Evolutionary conservation across 2,888 invertebrate species (phyloP), one percentile per base, ranked within the genome.

Genomic region (Tethea ocularis): DNA sequence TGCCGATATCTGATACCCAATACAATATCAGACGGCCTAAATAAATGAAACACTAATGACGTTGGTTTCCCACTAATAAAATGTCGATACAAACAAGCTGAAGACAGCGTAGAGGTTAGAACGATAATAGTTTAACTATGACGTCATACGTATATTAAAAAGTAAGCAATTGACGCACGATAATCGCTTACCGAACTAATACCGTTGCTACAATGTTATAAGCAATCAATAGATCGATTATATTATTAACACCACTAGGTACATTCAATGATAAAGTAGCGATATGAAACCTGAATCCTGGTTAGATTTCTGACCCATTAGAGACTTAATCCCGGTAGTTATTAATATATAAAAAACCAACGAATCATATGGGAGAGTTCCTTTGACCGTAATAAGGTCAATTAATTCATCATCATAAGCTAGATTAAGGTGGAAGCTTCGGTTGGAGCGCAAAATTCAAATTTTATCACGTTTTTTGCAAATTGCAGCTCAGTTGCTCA

Each of bases 121-220:
- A 68, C 57, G 46, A 63, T 57, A 55, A 61, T 63, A 55, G 58
- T 60, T 52, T 60, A 38, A 58, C 46, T 17, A 20, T 74, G 75
- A 76, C 79, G 79, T 77, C 76, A 75, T 52, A 57, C 54, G 58
- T 62, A 73, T 71, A 77, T 78, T 68, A 72, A 77, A 75, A 77
- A 77, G 75, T 75, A 69, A 72, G 66, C 59, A 64, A 68, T 59
- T 77, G 77, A 81, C 78, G 75, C 72, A 77, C 71, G 62, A 60
- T 61, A 52, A 58, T 52, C 20, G 46, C 20, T 46, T 20, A 20
- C 20, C 20, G 8, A 46, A 46, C 46, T 20, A 46, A 46, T 66
- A 62, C 60, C 57, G 67, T 61, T 57, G 58, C 24, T 60, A 41
- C 62, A 60, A 67, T 71, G 68, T n/a, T n/a, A 64, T 22, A 58